These are phyloP conservation scores for Nothobranchius kuhntae DNA, from an alignment of 2,113 vertebrate genomes.

Conservation along the genomic window DNA sequence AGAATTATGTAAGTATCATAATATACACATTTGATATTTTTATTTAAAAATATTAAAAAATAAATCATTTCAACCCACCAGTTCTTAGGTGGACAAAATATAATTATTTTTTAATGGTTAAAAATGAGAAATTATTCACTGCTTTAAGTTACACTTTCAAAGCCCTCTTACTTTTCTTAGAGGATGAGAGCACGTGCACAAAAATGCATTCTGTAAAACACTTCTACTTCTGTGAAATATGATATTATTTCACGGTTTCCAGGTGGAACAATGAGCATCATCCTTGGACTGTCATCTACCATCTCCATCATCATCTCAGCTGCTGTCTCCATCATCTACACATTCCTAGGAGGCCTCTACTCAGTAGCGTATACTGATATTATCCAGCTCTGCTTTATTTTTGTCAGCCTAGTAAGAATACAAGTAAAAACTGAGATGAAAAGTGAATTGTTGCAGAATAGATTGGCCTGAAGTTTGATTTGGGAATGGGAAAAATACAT, in stretches of 20 bases:
- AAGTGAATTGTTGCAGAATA: not conserved
- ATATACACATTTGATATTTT: not conserved
- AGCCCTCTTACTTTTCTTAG: too few relatives aligned
- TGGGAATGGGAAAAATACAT: not conserved
- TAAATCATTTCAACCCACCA: too few relatives aligned
- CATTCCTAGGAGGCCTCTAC: constrained; percentile 80
- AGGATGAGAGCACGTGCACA: too few relatives aligned
- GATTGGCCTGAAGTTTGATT: too few relatives aligned
- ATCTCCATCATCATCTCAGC: constrained; percentile 78
- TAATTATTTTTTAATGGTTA: too few relatives aligned
- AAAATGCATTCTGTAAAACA: too few relatives aligned
- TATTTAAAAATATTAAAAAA: not conserved
- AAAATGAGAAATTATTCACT: too few relatives aligned
- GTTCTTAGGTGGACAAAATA: too few relatives aligned
- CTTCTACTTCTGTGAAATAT: too few relatives aligned
- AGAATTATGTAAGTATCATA: too few relatives aligned
- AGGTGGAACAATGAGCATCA: constrained; percentile 81
- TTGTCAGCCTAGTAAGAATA: constrained; percentile 80
- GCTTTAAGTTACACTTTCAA: too few relatives aligned
- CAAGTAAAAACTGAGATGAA: not conserved
- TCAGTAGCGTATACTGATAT: constrained; percentile 84
- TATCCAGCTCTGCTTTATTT: constrained; percentile 79
- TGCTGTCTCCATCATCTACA: constrained; percentile 77
- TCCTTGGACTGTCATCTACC: constrained; percentile 72
- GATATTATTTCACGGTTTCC: constrained; percentile 12